phyloP scores from a whole-genome alignment of 2,113 vertebrate species.

The Azemiops feae region DNA sequence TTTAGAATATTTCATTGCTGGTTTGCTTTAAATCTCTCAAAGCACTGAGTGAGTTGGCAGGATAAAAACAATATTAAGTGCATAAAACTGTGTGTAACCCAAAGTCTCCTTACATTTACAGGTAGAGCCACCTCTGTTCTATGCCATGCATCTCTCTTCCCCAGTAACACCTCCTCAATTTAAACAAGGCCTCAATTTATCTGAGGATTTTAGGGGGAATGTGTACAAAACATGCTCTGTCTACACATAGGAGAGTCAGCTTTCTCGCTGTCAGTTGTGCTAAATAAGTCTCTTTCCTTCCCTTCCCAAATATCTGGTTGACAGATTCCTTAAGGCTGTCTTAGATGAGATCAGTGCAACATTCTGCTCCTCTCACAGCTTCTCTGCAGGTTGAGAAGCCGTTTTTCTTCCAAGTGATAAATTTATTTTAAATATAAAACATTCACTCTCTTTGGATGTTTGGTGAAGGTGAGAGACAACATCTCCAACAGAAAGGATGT shows the following conservation, averaged over 20 bases:
- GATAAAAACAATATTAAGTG: background rate
- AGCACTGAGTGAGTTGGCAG: constrained; percentile 5
- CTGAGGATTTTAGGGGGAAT: background rate
- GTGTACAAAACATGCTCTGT: background rate
- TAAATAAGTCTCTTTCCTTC: background rate
- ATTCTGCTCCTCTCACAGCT: background rate
- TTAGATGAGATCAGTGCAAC: constrained; percentile 26
- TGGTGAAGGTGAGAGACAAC: background rate
- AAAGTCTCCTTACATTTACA: background rate
- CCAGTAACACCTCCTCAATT: constrained; percentile 3
- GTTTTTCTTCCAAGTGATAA: background rate
- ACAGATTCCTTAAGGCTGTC: constrained; percentile 16
- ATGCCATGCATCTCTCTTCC: background rate
- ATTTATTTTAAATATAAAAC: constrained; percentile 3
- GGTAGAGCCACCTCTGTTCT: background rate
- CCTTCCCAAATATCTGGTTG: background rate
- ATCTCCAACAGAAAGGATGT: background rate
- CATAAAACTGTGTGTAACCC: background rate
- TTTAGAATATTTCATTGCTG: constrained; percentile 12
- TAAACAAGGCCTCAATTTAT: constrained; percentile 12
- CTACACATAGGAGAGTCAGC: background rate
- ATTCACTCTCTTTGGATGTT: constrained; percentile 16
- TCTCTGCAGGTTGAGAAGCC: background rate
- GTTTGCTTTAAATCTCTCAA: background rate
- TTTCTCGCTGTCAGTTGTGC: background rate